Base-by-base conservation (phyloP, 1,140 invertebrate species). In the Cotesia typhae region DNA sequence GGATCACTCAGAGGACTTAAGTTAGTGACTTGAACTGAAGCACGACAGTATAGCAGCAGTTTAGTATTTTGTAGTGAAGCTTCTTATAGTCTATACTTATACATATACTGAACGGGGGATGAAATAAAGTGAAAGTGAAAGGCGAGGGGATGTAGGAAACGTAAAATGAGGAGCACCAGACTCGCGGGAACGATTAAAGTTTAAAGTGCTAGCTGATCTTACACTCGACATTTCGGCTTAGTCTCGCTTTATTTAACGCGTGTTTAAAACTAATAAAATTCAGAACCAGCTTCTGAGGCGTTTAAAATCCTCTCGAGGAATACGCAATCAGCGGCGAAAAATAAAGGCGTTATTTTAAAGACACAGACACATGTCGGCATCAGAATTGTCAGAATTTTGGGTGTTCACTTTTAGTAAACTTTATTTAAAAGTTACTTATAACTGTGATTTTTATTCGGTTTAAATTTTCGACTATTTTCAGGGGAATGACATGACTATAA, bases 201-300 rank as follows among this genome's bases (percentile, higher is more conserved):
- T 71, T 71, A 75, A 73, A 75, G 41, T 71, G 47, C 17, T 57
- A 75, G 51, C 74, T 72, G 76, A 81, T 81, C 79, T 78, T 63
- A 14, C 17, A 41, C 59, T 41, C 35, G 61, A 57, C 20, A 72
- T 53, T 65, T 71, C 52, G 55, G 77, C 79, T 82, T 81, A 80
- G 77, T 71, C 73, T 70, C 73, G 81, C 82, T 85, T 85, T 85
- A 86, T 85, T 85, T 85, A 85, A 86, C 81, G 83, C 82, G 81
- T 84, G 83, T 85, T 86, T 85, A 85, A 85, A 86, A 85, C 82
- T 84, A 81, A 84, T 86, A 85, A 86, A 85, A 85, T 36, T 53
- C 66, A 63, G 41, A 47, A 47, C 41, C 41, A 47, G 41, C 41
- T 47, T 9, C 41, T 38, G 38, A 67, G n/a, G 38, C 37, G 69